Conservation (phyloP, 2,797 vertebrate genomes). For the Coracias cyanogaster region DNA sequence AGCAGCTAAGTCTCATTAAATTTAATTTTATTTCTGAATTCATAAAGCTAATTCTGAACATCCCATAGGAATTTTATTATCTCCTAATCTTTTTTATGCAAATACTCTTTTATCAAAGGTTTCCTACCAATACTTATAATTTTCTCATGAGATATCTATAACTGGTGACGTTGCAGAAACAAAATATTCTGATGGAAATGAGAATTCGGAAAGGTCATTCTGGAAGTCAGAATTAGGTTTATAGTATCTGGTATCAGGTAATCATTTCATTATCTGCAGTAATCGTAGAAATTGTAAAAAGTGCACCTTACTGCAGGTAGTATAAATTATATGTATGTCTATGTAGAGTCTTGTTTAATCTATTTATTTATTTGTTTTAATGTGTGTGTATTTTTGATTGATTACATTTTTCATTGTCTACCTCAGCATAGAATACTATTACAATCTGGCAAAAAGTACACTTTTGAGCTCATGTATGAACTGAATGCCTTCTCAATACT, state of each 20-base stretch:
- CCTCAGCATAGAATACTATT: not conserved
- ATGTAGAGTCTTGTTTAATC: not conserved
- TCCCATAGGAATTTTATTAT: constrained; percentile 29
- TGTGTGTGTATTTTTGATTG: not conserved
- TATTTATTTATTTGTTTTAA: not conserved
- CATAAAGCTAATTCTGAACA: constrained; percentile 23
- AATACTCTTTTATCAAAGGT: constrained; percentile 13
- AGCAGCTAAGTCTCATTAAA: constrained; percentile 38
- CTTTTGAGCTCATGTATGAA: not conserved
- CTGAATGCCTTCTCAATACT: not conserved
- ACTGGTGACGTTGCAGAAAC: not conserved
- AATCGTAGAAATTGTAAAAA: not conserved
- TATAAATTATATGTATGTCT: not conserved
- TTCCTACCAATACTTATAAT: not conserved
- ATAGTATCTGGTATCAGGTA: not conserved
- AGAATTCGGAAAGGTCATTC: constrained; percentile 4
- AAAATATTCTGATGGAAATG: constrained; percentile 13
- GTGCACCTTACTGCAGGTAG: not conserved
- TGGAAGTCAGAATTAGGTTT: not conserved
- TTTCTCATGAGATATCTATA: not conserved
- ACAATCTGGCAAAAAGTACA: not conserved
- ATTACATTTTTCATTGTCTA: not conserved
- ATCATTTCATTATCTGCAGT: not conserved
- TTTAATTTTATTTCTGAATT: constrained; percentile 53
- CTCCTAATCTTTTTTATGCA: constrained; percentile 16